Conservation (phyloP, 2,797 vertebrate genomes). For the Hipposideros larvatus region DNA sequence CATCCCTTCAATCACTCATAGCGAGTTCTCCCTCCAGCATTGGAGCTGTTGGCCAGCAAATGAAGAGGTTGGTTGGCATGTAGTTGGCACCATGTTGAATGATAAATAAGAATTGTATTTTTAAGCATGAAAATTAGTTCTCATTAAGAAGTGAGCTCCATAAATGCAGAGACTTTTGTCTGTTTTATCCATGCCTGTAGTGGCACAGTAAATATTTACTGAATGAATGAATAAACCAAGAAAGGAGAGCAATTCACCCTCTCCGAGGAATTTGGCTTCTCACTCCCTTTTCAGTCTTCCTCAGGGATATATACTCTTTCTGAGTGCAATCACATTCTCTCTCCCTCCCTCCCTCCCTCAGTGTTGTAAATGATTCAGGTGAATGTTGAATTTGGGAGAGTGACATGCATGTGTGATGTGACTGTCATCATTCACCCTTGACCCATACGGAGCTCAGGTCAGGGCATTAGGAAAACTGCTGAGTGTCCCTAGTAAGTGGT, state of each 20-base stretch:
- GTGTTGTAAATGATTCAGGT: not conserved
- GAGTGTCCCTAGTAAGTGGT: not conserved
- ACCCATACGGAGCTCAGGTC: not conserved
- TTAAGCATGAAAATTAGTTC: not conserved
- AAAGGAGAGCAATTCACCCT: not conserved
- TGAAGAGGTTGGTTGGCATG: not conserved
- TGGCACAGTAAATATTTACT: not conserved
- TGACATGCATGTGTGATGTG: not conserved
- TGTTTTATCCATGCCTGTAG: not conserved
- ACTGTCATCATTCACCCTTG: not conserved
- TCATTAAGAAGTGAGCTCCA: not conserved
- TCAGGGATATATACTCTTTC: not conserved
- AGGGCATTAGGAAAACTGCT: not conserved
- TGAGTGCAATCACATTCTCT: not conserved
- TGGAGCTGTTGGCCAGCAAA: not conserved
- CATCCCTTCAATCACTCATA: not conserved
- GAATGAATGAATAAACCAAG: conserved; percentile 1
- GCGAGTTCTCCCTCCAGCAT: accelerated
- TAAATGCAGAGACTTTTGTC: not conserved
- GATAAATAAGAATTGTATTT: not conserved
- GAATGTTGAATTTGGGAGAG: not conserved
- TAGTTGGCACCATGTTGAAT: not conserved
- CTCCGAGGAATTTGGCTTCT: not conserved
- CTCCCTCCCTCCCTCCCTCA: accelerated
- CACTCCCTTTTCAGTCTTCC: not conserved